These are phyloP conservation scores for Leptatherina wallacei DNA, from an alignment of 2,797 vertebrate genomes.

Conservation along the genomic window DNA sequence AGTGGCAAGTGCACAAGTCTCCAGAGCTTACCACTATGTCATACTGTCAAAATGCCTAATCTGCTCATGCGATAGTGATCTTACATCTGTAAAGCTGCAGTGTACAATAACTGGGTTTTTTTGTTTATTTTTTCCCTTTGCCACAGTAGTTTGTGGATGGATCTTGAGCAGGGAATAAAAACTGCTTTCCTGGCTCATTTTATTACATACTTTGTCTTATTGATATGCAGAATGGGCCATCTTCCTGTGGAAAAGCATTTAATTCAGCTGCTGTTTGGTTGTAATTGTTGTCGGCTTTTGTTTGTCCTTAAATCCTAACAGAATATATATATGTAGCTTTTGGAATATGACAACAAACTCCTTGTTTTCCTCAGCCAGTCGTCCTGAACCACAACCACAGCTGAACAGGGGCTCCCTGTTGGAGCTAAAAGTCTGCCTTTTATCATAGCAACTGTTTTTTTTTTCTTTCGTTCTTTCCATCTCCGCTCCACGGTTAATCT, in stretches of 20 bases:
- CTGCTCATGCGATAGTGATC: constrained; percentile 59
- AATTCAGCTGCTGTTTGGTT: constrained; percentile 16
- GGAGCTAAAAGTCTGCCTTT: constrained; percentile 52
- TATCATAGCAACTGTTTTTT: constrained; percentile 59
- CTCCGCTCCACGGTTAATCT: constrained; percentile 74
- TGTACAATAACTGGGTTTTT: constrained; percentile 17
- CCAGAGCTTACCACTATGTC: constrained; percentile 48
- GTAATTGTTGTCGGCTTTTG: constrained; percentile 2
- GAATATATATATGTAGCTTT: constrained; percentile 12
- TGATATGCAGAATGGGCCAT: background rate
- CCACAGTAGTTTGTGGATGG: constrained; percentile 28
- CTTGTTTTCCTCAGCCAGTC: constrained; percentile 27
- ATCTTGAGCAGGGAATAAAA: constrained; percentile 16
- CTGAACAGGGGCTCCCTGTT: constrained; percentile 32
- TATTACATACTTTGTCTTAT: background rate
- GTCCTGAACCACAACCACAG: constrained; percentile 34
- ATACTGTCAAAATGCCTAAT: constrained; percentile 57
- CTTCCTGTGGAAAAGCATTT: background rate
- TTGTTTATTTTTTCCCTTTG: constrained; percentile 10
- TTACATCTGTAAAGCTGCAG: constrained; percentile 52
- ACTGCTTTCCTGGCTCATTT: constrained; percentile 8
- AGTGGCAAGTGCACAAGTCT: constrained; percentile 45
- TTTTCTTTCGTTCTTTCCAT: constrained; percentile 46
- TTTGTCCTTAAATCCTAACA: constrained; percentile 4
- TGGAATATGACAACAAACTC: constrained; percentile 26